phyloP scores from a whole-genome alignment of 1,140 invertebrate species.

The Liolophura sinensis region DNA sequence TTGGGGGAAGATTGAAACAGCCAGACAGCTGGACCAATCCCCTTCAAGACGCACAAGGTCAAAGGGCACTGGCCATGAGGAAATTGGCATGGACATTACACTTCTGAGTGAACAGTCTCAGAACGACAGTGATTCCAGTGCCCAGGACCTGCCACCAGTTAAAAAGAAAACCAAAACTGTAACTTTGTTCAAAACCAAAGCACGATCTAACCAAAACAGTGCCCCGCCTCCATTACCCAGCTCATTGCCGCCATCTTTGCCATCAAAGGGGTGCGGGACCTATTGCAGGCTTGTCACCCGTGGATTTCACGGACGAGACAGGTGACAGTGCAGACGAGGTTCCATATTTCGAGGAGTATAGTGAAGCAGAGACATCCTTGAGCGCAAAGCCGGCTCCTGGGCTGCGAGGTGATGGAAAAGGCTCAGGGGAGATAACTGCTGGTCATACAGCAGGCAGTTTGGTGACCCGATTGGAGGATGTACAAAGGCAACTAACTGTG shows the following conservation, averaged over 20 bases:
- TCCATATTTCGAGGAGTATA: not conserved
- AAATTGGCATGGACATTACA: not conserved
- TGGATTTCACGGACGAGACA: not conserved
- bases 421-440: no score
- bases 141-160: slow-evolving; percentile 3
- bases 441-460: no score
- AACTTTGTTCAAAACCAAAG: slow-evolving; percentile 7
- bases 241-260: slow-evolving; percentile 15
- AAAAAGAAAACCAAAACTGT: slow-evolving; percentile 19
- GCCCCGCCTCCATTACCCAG: slow-evolving; percentile 14
- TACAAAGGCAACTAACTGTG: no score
- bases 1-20: no score
- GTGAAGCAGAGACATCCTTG: not conserved
- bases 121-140: slow-evolving; percentile 52
- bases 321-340: slow-evolving; percentile 3
- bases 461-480: no score
- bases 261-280: slow-evolving; percentile 4
- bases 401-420: no score
- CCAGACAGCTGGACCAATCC: no score
- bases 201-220: not conserved
- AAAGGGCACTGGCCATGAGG: not conserved
- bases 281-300: no score
- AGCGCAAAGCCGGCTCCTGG: not conserved
- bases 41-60: no score
- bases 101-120: slow-evolving; percentile 14